These are phyloP conservation scores for Drosophila fuyamai DNA, from an alignment of 1,140 invertebrate genomes.

Conservation along the genomic window DNA sequence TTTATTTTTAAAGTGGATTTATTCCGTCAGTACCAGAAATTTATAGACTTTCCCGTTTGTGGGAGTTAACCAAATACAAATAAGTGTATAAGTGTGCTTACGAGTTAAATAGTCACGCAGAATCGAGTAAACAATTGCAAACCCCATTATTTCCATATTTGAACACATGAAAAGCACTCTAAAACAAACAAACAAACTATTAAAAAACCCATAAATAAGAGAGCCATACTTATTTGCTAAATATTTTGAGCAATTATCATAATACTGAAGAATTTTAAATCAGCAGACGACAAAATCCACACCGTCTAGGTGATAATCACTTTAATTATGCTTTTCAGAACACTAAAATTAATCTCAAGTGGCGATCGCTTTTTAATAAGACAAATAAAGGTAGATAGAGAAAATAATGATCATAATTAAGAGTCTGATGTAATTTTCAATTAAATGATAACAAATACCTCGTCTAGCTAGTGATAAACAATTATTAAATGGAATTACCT, in stretches of 20 bases:
- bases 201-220: constrained; percentile 8
- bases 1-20: too few relatives aligned
- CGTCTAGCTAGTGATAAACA: constrained; percentile 1
- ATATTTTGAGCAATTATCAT: constrained; percentile 14
- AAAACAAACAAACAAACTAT: constrained; percentile 14
- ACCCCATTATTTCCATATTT: constrained; percentile 6
- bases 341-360: constrained; percentile 1
- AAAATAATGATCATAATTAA: constrained; percentile 4
- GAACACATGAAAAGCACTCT: neutral
- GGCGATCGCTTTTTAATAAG: constrained; percentile 7
- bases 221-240: neutral
- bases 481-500: neutral
- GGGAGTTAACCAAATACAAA: neutral
- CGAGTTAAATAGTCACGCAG: constrained; percentile 6
- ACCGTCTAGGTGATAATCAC: constrained; percentile 10
- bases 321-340: neutral
- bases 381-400: neutral
- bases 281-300: neutral
- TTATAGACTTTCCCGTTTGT: too few relatives aligned
- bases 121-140: constrained; percentile 6
- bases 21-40: too few relatives aligned
- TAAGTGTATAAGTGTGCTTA: neutral
- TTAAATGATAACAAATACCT: constrained; percentile 6
- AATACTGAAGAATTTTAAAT: constrained; percentile 1
- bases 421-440: neutral